phyloP scores from a whole-genome alignment of 2,888 invertebrate genomes.

The Escarpia spicata region DNA sequence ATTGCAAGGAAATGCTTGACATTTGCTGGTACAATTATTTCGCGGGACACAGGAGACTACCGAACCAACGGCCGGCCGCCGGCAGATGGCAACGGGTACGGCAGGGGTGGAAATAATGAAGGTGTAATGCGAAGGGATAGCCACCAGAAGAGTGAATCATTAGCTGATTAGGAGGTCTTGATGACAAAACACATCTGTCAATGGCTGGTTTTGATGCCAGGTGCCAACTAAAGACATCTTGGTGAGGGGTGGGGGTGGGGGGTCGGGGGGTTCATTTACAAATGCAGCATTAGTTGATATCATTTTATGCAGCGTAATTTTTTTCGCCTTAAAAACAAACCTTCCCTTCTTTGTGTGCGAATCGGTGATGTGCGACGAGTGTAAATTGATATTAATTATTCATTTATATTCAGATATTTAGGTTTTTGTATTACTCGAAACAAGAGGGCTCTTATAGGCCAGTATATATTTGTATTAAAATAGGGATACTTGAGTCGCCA shows the following conservation, averaged over 20 bases:
- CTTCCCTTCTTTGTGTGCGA: neutral
- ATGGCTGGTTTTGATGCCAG: neutral
- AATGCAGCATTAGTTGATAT: neutral
- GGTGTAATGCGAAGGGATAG: neutral
- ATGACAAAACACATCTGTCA: constrained; percentile 5
- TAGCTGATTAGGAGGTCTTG: neutral
- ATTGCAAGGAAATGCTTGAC: constrained; percentile 16
- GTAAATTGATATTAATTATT: constrained; percentile 13
- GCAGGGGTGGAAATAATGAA: neutral
- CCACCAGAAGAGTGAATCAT: neutral
- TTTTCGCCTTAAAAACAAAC: neutral
- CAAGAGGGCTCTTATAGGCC: neutral
- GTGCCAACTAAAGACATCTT: neutral
- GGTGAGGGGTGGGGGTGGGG: neutral
- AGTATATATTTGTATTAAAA: neutral
- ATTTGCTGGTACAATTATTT: constrained; percentile 16
- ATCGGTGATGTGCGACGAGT: neutral
- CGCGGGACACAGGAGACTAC: neutral
- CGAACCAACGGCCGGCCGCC: neutral
- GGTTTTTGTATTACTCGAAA: neutral
- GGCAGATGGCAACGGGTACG: neutral
- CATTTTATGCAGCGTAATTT: neutral
- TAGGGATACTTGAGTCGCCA: neutral
- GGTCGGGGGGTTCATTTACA: neutral
- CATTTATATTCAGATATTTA: neutral